Conservation (phyloP, 2,113 vertebrate species). For the Hyperoodon ampullatus region DNA sequence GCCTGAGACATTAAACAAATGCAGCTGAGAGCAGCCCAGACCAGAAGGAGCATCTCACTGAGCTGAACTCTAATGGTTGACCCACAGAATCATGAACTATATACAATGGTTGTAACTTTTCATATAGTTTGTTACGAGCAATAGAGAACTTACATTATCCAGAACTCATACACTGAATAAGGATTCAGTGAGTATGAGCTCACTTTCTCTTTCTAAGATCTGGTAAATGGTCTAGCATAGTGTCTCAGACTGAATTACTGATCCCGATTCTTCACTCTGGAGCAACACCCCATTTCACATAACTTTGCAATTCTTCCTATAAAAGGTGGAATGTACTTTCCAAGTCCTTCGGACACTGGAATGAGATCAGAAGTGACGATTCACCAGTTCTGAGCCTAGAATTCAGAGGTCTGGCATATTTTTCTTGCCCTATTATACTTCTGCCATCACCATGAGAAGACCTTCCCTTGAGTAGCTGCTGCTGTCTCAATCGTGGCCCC, state of each 20-base stretch:
- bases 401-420: background rate
- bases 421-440: background rate
- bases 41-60: background rate
- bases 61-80: background rate
- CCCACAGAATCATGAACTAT: slow-evolving; percentile 1
- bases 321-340: background rate
- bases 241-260: background rate
- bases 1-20: background rate
- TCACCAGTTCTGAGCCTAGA: background rate
- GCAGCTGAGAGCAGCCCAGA: background rate
- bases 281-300: background rate
- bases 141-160: background rate
- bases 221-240: background rate
- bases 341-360: background rate
- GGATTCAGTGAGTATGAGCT: background rate
- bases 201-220: background rate
- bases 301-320: background rate
- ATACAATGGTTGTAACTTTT: background rate
- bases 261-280: background rate
- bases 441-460: background rate
- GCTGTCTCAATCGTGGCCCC: background rate
- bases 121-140: slow-evolving; percentile 39
- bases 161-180: background rate
- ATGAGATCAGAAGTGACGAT: background rate
- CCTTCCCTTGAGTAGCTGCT: background rate